phyloP scores from a whole-genome alignment of 2,113 vertebrate species.

The Ophiodon elongatus region DNA sequence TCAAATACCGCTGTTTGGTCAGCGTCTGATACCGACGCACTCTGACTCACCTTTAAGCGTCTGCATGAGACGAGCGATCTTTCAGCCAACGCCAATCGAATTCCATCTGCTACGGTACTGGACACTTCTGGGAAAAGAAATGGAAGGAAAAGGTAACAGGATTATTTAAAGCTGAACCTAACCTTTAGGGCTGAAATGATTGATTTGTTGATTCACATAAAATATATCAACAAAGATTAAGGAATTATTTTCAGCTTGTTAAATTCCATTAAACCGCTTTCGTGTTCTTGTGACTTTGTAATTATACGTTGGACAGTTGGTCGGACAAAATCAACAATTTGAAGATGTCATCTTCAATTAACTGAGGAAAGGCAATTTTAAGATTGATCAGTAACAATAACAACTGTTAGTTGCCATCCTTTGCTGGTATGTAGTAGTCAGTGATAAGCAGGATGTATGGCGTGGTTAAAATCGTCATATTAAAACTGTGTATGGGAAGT shows the following conservation, averaged over 20 bases:
- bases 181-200: neutral
- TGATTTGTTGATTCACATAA: neutral
- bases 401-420: neutral
- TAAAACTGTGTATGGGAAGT: neutral
- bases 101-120: neutral
- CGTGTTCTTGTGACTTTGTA: too few relatives aligned
- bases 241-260: neutral
- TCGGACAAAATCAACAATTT: neutral
- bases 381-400: neutral
- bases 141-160: neutral
- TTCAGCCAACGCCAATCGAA: too few relatives aligned
- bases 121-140: neutral
- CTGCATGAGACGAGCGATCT: too few relatives aligned
- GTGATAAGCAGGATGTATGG: neutral
- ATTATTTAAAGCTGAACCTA: neutral
- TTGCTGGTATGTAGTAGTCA: neutral
- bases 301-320: too few relatives aligned
- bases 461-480: neutral
- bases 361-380: neutral
- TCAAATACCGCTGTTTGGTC: too few relatives aligned
- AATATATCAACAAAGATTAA: neutral
- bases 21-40: too few relatives aligned
- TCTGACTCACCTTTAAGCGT: too few relatives aligned
- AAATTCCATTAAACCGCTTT: neutral
- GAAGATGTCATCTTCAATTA: neutral